These are phyloP conservation scores for Drosophila seguyi DNA, from an alignment of 1,140 invertebrate species.

Conservation along the genomic window DNA sequence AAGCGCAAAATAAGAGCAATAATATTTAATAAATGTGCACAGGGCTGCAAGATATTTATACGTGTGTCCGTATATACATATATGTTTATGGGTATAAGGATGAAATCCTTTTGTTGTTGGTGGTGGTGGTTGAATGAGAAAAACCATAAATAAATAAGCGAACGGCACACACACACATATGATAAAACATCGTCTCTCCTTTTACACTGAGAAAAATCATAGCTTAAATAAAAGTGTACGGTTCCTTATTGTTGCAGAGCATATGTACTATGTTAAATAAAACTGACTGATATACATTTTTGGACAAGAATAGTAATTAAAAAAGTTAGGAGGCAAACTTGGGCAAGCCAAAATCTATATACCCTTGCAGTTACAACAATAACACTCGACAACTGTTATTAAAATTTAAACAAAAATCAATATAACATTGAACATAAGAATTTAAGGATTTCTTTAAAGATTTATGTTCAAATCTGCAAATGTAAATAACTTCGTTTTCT, in stretches of 20 bases:
- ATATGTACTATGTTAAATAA: too few relatives aligned
- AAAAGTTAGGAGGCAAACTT: too few relatives aligned
- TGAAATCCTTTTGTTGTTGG: conserved; percentile 49
- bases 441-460: too few relatives aligned
- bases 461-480: too few relatives aligned
- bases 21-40: conserved; percentile 81
- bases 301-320: too few relatives aligned
- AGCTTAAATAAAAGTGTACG: background rate
- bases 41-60: conserved; percentile 28
- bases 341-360: background rate
- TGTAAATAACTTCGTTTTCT: too few relatives aligned
- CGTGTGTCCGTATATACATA: background rate
- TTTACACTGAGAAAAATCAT: conserved; percentile 5
- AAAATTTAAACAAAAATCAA: too few relatives aligned
- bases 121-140: conserved; percentile 71
- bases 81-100: background rate
- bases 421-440: too few relatives aligned
- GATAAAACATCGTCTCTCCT: conserved; percentile 44
- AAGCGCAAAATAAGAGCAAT: conserved; percentile 77
- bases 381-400: too few relatives aligned
- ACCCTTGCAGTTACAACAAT: too few relatives aligned
- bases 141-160: conserved; percentile 75
- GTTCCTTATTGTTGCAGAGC: background rate
- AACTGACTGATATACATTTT: too few relatives aligned
- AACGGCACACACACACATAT: conserved; percentile 36